These are phyloP conservation scores for Barbus barbus DNA, from an alignment of 2,113 vertebrate genomes.

Conservation along the genomic window DNA sequence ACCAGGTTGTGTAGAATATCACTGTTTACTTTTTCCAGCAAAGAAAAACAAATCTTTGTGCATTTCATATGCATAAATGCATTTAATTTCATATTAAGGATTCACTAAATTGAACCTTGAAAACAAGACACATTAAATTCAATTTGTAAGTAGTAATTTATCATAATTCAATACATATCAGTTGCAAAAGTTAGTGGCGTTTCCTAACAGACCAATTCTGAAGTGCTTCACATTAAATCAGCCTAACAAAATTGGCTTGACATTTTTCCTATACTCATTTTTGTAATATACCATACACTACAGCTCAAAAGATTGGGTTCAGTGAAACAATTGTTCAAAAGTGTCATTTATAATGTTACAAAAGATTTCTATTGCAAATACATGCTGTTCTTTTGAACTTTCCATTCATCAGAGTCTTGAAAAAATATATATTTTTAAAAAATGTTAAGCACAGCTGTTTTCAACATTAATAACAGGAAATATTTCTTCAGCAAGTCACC, in stretches of 20 bases:
- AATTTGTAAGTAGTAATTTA: background rate
- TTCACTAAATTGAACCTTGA: background rate
- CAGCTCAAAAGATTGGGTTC: background rate
- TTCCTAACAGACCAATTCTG: background rate
- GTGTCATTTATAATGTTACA: background rate
- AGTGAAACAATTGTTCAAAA: background rate
- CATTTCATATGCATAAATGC: background rate
- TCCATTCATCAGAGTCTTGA: background rate
- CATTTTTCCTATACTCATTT: background rate
- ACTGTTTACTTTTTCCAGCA: background rate
- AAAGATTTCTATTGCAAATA: background rate
- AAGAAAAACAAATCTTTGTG: background rate
- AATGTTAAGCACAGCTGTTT: background rate
- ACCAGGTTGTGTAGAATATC: background rate
- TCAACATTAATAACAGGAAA: background rate
- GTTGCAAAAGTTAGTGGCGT: too few relatives aligned
- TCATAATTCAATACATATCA: too few relatives aligned
- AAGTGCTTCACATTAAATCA: too few relatives aligned
- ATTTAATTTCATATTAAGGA: background rate
- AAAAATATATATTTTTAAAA: background rate
- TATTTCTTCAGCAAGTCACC: background rate
- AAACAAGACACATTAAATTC: background rate
- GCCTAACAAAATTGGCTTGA: background rate
- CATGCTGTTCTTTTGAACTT: too few relatives aligned
- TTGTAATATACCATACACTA: background rate